Base-by-base conservation (phyloP, 2,113 vertebrate genomes). In the Myiozetetes cayanensis region DNA sequence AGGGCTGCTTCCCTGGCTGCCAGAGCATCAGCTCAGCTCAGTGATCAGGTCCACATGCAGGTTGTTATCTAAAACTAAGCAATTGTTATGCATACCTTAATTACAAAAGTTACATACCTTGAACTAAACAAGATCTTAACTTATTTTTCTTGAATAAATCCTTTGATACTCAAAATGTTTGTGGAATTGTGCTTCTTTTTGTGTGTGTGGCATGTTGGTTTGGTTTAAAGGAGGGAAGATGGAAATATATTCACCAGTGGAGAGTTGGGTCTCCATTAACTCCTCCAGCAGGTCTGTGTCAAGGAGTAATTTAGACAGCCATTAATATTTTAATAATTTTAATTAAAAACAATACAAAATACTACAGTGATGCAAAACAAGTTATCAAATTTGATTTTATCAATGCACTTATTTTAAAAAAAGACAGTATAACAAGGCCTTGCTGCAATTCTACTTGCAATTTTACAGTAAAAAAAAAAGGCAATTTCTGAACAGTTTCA, bases 141-240 rank as follows among this genome's bases (percentile, higher is more conserved):
- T 94, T 92, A 83, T 84, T 95, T 96, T 88, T 61, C 41, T 72
- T 52, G 30, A 96, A 77, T 94, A 86, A 94, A 96, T 55, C 33
- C 27, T 95, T 91, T 87, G 55, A 44, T 93, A 93, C 27, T 74
- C 21, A n/a, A 31, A 46, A 21, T 37, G 35, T 39, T 62, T 78
- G 33, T 79, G 39, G 37, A 59, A 67, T 20, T 13, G 6, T 75
- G 24, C 5, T 27, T 10, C 10, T 41, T 31, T 61, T 16, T 31
- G 12, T 66, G 28, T 24, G 41, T 21, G 30, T 37, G 50, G 20
- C 22, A 24, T 1, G 2, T 19, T 55, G 28, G 41, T 79, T 82
- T 53, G 50, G 28, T 44, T 65, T 85, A 46, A 82, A 75, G 83
- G 13, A 25, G 25, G 6, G 11, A 43, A 63, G n/a, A 41, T 10